Base-by-base conservation (phyloP, 2,113 vertebrate species). In the Cyprinodon brontotheroides region DNA sequence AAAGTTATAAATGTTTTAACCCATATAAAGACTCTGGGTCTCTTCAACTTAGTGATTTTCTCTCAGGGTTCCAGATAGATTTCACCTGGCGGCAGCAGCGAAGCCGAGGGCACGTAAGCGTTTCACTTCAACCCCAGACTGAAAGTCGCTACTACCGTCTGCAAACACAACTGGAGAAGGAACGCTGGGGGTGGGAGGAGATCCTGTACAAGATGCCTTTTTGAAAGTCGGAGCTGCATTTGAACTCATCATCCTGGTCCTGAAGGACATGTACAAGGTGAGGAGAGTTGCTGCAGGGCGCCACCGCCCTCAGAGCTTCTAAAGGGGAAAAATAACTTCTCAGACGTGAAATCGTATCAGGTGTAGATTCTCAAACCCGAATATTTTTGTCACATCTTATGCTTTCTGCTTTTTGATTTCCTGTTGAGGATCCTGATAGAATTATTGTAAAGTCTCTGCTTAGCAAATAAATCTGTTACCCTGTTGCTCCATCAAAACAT, bases 91-190 rank as follows among this genome's bases (percentile, higher is more conserved):
- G 97, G 98, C 65, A 96, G 93, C 90, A 97, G 97, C 9, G 78
- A 94, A 94, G 17, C 97, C 98, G 9, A 92, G 98, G 14, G 96
- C 97, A 99, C 17, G 92, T 99, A n/a, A 70, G 95, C 96, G 0
- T 98, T 99, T 65, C 98, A 99, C 85, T 96, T 99, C 85, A 98
- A 99, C 69, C 97, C 98, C 0, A 94, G 98, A 11, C 95, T 98
- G 85, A 71, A 92, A 86, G 22, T 77, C 92, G 15, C 92, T 99
- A n/a, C n/a, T n/a, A n/a, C n/a, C 4, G 95, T 98, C 4, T 98
- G 96, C 84, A n/a, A 99, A 99, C 87, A 95, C 96, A n/a, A 0
- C 88, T 99, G 87, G 82, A 87, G 45, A 75, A 62, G 0, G 96
- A 96, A 78, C 88, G 67, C 61, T 99, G 98, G 98, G 97, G 96